Base-by-base conservation (phyloP, 2,888 invertebrate genomes). In the Phyto melanocephala region DNA sequence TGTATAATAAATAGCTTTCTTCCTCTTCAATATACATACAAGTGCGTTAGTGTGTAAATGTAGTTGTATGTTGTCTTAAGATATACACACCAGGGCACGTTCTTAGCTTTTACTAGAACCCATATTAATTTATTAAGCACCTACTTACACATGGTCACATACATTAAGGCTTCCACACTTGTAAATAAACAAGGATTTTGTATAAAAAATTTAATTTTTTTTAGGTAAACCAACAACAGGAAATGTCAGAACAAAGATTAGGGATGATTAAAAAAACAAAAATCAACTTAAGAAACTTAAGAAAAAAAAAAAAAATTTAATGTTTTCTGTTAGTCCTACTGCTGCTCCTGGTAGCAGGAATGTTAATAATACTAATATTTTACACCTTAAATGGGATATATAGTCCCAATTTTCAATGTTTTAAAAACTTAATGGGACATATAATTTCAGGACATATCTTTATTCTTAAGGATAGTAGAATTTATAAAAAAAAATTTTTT, bases 191-290 rank as follows among this genome's bases (percentile, higher is more conserved):
- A 10, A 37, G 2, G 15, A 11, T 20, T 24, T 52, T 63, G 10
- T 8, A 15, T 15, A 17, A 10, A 1, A 11, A 11, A 5, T 20
- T 20, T 20, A 6, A 7, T 20, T 3, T 47, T 10, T 47, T 10
- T 47, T 47, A 20, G 47, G 22, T 52, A 67, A 67, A n/a, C 24
- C 24, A 52, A 24, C 11, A 54, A 52, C 54, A 68, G 67, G 17
- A 54, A 54, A 8, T 54, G 20, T 22, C 5, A 40, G 15, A 37
- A 35, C 11, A 35, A 58, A 35, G 35, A 24, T 58, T 58, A 71
- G 42, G 35, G 20, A 58, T 35, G 6, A 20, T 8, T 6, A 28
- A 28, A 28, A 3, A 28, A 6, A 6, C 28, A 3, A 28, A 28
- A 6, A 28, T 3, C 3, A 6, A 28, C 3, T 5, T 28, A 28